Conservation (phyloP, 2,797 vertebrate genomes). For the Poecilia wingei region DNA sequence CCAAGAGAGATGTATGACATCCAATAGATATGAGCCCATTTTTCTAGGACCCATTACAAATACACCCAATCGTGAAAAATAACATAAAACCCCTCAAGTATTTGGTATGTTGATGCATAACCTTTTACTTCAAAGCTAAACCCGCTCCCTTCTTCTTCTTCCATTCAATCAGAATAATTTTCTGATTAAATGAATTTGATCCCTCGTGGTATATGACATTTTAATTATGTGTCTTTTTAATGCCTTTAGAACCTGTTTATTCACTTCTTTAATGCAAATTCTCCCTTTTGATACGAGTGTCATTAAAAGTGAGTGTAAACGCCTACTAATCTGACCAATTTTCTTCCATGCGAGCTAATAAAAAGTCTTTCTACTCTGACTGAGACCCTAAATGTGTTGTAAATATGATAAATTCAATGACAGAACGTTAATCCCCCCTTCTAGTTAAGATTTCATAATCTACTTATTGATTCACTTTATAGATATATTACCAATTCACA, state of each 20-base stretch:
- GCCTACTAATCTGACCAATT: slow-evolving; percentile 55
- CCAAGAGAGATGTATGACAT: slow-evolving; percentile 44
- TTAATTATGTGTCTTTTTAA: slow-evolving; percentile 54
- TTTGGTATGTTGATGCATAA: slow-evolving; percentile 51
- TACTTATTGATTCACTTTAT: background rate
- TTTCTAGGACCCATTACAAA: slow-evolving; percentile 46
- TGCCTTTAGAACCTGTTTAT: slow-evolving; percentile 59
- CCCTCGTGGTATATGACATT: slow-evolving; percentile 56
- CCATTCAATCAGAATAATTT: slow-evolving; percentile 49
- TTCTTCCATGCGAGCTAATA: slow-evolving; percentile 26
- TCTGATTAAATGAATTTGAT: slow-evolving; percentile 63
- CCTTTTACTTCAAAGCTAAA: slow-evolving; percentile 50
- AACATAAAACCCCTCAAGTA: slow-evolving; percentile 34
- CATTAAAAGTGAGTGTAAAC: slow-evolving; percentile 59
- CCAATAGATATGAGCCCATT: slow-evolving; percentile 27
- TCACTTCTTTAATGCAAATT: slow-evolving; percentile 42
- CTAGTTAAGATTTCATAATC: background rate
- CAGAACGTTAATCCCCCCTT: slow-evolving; percentile 15
- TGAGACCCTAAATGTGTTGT: background rate
- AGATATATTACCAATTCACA: background rate
- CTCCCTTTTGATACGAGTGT: slow-evolving; percentile 49
- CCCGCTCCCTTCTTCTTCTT: slow-evolving; percentile 18
- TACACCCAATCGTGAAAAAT: slow-evolving; percentile 24
- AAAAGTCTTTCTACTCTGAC: slow-evolving; percentile 29
- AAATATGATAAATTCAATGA: slow-evolving; percentile 25